These are phyloP conservation scores for Drosophila rhopaloa DNA, from an alignment of 1,140 invertebrate genomes.

Conservation along the genomic window DNA sequence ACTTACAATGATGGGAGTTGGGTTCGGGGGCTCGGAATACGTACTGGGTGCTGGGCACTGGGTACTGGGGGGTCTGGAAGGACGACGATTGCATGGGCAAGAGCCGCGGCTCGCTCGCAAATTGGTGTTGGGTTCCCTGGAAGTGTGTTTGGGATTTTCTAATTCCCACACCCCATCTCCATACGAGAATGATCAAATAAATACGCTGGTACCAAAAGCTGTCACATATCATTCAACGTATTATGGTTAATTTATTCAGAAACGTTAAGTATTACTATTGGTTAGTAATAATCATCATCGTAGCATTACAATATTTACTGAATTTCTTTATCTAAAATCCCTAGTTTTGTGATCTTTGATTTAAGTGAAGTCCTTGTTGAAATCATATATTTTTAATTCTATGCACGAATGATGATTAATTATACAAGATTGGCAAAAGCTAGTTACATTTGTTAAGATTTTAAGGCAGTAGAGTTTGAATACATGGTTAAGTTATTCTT, in stretches of 20 bases:
- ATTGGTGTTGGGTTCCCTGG: conserved; percentile 78
- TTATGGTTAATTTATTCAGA: background rate
- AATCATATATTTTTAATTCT: no score
- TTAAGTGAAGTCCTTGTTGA: no score
- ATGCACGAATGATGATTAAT: no score
- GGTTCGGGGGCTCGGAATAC: background rate
- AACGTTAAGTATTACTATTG: no score
- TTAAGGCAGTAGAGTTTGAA: no score
- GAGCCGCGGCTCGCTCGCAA: conserved; percentile 55
- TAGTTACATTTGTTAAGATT: no score
- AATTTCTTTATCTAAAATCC: no score
- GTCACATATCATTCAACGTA: conserved; percentile 3
- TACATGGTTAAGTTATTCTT: no score
- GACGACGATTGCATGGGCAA: conserved; percentile 48
- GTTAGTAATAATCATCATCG: no score
- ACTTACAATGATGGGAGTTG: conserved; percentile 68
- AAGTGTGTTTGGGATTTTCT: conserved; percentile 60
- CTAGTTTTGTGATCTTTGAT: no score
- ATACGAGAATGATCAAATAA: conserved; percentile 16
- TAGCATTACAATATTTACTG: no score
- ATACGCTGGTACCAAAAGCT: conserved; percentile 1
- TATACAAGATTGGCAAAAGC: no score
- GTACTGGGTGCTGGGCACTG: conserved; percentile 38
- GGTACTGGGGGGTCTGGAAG: conserved; percentile 33
- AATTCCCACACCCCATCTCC: conserved; percentile 2